A percentile compares a stretch with the other conserved stretches of the same genome.
phyloP scores from a whole-genome alignment of 1,140 invertebrate species.

The Pomacea maculata region DNA sequence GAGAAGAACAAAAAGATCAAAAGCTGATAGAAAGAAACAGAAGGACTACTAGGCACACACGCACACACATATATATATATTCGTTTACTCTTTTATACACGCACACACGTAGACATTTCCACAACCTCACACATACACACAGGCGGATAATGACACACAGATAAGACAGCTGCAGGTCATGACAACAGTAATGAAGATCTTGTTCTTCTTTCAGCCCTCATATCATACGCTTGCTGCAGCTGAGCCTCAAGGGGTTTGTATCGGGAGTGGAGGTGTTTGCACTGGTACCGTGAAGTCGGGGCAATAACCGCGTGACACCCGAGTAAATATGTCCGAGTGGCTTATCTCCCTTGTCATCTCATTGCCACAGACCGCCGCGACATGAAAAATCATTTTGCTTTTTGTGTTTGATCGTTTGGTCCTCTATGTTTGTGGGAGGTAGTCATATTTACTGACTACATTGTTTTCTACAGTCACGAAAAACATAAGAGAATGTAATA shows the following conservation, averaged over 20 bases:
- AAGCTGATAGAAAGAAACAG: no score
- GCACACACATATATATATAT: background rate
- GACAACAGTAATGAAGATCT: background rate
- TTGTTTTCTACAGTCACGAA: no score
- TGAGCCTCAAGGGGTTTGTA: background rate
- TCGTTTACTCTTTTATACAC: background rate
- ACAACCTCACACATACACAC: no score
- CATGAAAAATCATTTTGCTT: background rate
- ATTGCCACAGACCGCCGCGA: background rate
- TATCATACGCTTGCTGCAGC: background rate
- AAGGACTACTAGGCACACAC: background rate
- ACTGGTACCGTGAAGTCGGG: no score
- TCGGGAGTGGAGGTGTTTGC: background rate
- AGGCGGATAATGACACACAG: no score
- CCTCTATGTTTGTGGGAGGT: no score
- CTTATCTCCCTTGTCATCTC: background rate
- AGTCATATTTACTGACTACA: no score
- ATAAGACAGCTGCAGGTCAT: background rate
- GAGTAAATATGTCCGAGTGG: background rate
- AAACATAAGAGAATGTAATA: no score
- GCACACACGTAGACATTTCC: background rate
- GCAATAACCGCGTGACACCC: background rate
- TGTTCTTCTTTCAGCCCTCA: background rate
- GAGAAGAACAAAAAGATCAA: no score
- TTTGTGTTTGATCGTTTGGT: no score